Evolutionary conservation across 2,113 vertebrate genomes (phyloP), one percentile per base, ranked within the genome.

Genomic region (Entosphenus tridentatus): DNA sequence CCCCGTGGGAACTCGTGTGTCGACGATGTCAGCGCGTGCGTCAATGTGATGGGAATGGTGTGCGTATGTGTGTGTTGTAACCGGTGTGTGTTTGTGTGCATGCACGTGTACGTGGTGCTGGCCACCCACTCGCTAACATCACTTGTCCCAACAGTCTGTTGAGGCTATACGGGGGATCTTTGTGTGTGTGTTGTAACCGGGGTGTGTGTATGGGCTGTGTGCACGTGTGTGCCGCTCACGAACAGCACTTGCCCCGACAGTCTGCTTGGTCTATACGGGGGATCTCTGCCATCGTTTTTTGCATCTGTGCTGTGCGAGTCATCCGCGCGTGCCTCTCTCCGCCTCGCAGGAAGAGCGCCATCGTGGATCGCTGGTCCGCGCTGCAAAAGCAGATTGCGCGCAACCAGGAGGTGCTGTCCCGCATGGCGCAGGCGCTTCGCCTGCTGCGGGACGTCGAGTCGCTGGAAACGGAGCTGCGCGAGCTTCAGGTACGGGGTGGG

Each of bases 401-500:
- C 69, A 78, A 80, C 59, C 82, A 75, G 72, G 74, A 71, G 5
- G 74, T 78, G 62, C 54, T 82, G 69, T 74, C 73, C 70, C 76
- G 74, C 12, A 73, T 78, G 69, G 76, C 77, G n/a, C 73, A 81
- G 71, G 80, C 79, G 14, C 76, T 87, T 18, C 71, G 77, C 56
- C 75, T 90, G 56, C 77, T 88, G 56, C 75, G 80, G 72, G 83
- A 85, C 69, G 75, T 79, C 0, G 82, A 90, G 65, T 76, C 81
- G 9, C 73, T 85, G 70, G 79, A 73, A 0, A 77, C 80, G 70
- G 87, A 89, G 65, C 77, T 95, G 62, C 81, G 77, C 69, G 82
- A 83, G 18, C 76, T 90, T 57, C 84, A 88, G 82, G 89, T 89
- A 74, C 69, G 56, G 18, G 68, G 39, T 39, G 39, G 39, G 39